Evolutionary conservation across 2,113 vertebrate genomes (phyloP), one percentile per base, ranked within the genome.

Genomic region (Hypomesus transpacificus): DNA sequence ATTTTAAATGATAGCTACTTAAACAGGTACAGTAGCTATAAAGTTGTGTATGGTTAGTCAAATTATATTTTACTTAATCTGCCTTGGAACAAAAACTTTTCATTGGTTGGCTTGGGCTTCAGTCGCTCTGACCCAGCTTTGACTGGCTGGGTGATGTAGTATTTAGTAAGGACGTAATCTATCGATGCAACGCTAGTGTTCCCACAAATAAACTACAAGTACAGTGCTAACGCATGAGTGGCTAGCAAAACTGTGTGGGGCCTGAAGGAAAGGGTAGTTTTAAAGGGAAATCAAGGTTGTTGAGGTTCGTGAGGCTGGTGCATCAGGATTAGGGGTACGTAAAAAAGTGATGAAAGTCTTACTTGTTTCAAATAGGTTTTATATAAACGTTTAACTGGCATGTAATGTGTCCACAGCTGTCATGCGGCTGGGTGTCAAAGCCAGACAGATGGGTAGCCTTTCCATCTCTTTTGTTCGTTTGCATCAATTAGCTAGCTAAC

Each of bases 271-370:
- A 86, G 70, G 50, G 68, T 68, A 75, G 72, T 79, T 85, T 87
- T 88, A 86, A 89, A 90, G 82, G 87, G 83, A 89, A 87, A 89
- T 74, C 89, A 89, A 90, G 90, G 89, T 90, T 91, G 86, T 82
- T 78, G 83, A 82, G 87, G 83, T 87, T 60, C 73, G 86, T 71
- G 70, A 69, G 73, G 75, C 39, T 46, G 80, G 60, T 69, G 24
- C 20, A 80, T 82, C 81, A 11, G 81, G 75, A 66, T 70, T 81
- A 46, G 75, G 82, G 89, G 89, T 88, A 85, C 18, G 89, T 80
- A n/a, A 4, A 13, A 16, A 57, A 59, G 7, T 14, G 2, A 65
- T 50, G 20, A 28, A 14, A 14, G 18, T 65, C 16, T 46, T 31
- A 46, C 24, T 4, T 21, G 9, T 6, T 31, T 28, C 13, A 21